Evolutionary conservation across 2,797 vertebrate genomes (phyloP), one percentile per base, ranked within the genome.

Genomic region (Sorex maritimensis): DNA sequence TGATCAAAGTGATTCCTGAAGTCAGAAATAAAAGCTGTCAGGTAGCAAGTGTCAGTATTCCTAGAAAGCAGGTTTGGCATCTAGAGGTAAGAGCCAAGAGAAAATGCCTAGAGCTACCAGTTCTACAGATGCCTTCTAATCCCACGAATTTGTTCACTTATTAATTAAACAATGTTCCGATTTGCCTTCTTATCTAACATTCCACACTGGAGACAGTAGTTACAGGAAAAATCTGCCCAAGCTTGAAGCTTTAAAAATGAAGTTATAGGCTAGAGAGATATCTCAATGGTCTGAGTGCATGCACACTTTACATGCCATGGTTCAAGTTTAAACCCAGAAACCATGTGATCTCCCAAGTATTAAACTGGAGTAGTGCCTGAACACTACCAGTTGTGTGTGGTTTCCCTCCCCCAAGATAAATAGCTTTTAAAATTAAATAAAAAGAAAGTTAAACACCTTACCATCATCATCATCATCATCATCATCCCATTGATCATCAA

Each of bases 21-120:
- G n/a, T n/a, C 38, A 46, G 30, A 90, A 93, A 63, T 78, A 41
- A 68, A 83, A 85, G 30, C 63, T 91, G n/a, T 82, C 24, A 12
- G 58, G 1, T 41, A 14, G 73, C 65, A 67, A 19, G 24, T 67
- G 8, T 67, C 24, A 28, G 19, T 46, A 65, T 44, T 79, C 41
- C 46, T 61, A 71, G n/a, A 34, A 84, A 86, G n/a, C 8, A 44
- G 61, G 3, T 30, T 75, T 71, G 38, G 75, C 1, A 1, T 13
- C 14, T 12, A n/a, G 38, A 88, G 24, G 23, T n/a, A 34, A 88
- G 14, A 23, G 38, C 83, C 83, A 24, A 77, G 49, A 61, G 81
- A 69, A 86, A 88, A 84, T 3, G 5, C 69, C 41, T 24, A 69
- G 28, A 24, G 24, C 67, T 65, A 58, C 2, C 6, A 15, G 61